Evolutionary conservation across 2,113 vertebrate species (phyloP), one percentile per base, ranked within the genome.

Genomic region (Cheilinus undulatus): DNA sequence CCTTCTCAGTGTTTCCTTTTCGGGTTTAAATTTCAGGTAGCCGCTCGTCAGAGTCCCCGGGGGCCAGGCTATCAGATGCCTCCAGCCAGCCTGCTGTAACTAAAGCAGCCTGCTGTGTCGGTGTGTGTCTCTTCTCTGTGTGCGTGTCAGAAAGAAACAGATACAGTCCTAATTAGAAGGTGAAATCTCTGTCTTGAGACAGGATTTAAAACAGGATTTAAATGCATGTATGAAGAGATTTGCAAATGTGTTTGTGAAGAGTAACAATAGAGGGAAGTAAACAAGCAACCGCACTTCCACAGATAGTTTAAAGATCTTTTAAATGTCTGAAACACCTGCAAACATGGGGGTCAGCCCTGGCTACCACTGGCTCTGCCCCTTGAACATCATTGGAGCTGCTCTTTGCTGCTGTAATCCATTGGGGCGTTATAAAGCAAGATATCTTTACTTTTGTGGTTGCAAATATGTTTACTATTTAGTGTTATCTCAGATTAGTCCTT

Each of bases 61-160:
- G 61, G 90, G 54, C 34, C n/a, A 1, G 22, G 56, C 83, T 90
- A 90, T 92, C 91, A 90, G 88, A 90, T 90, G 88, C 84, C 86
- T 89, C 74, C 69, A 76, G 82, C 65, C 61, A 71, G 67, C 74
- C 78, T 75, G 69, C 84, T 88, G 88, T 90, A 92, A 91, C 86
- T 89, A 86, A 86, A 90, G 82, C 56, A 60, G 76, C 20, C 65
- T 50, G 30, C 14, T 54, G 73, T 67, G 34, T 72, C 24, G 56
- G 59, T 45, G 30, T 54, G 36, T 56, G 38, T 49, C 64, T 69
- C 53, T 54, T 40, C 9, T 50, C 53, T 61, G 74, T 38, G 61
- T 65, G 38, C 26, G 60, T 17, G 52, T 7, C 63, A 5, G 61
- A 17, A 50, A 14, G 48, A 19, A 49, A 3, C 46, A 20, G 38